Percentiles rank a stretch among this genome's conserved stretches.
Conservation (phyloP, 2,888 invertebrate genomes). For the Sphecodes monilicornis region DNA sequence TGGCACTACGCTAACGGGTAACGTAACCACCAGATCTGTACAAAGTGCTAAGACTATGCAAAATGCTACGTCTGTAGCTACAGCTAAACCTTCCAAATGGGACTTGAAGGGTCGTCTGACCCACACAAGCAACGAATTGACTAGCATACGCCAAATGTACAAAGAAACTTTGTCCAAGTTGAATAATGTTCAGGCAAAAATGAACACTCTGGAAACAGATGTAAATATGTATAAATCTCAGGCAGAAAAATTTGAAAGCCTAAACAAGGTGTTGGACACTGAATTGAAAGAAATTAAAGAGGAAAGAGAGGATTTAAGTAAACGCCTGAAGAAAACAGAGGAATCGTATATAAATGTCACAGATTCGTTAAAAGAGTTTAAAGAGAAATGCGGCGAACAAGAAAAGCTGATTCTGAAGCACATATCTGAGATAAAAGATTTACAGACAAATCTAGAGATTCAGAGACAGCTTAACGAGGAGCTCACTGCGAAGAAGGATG, state of each 20-base stretch:
- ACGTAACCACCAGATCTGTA: constrained; percentile 58
- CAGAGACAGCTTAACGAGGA: constrained; percentile 66
- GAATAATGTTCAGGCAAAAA: constrained; percentile 65
- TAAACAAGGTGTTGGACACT: constrained; percentile 85
- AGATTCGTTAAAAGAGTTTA: constrained; percentile 82
- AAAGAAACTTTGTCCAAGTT: constrained; percentile 85
- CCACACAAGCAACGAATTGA: constrained; percentile 85
- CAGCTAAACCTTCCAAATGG: constrained; percentile 79
- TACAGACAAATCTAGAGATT: constrained; percentile 76
- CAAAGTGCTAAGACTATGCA: constrained; percentile 56
- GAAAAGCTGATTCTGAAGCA: constrained; percentile 71
- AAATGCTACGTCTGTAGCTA: constrained; percentile 70
- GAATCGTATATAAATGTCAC: constrained; percentile 81
- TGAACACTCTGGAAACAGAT: constrained; percentile 67
- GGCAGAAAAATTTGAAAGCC: constrained; percentile 70
- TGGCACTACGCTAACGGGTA: constrained; percentile 58
- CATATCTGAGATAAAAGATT: constrained; percentile 70
- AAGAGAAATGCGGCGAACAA: constrained; percentile 85
- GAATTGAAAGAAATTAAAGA: constrained; percentile 87
- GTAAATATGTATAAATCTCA: constrained; percentile 67
- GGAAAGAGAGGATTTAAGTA: constrained; percentile 72
- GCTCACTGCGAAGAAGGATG: constrained; percentile 82
- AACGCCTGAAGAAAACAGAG: constrained; percentile 83
- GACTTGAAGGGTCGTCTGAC: constrained; percentile 80
- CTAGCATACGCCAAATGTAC: constrained; percentile 88